Conservation (phyloP, 2,113 vertebrate species). For the Callocephalon fimbriatum region DNA sequence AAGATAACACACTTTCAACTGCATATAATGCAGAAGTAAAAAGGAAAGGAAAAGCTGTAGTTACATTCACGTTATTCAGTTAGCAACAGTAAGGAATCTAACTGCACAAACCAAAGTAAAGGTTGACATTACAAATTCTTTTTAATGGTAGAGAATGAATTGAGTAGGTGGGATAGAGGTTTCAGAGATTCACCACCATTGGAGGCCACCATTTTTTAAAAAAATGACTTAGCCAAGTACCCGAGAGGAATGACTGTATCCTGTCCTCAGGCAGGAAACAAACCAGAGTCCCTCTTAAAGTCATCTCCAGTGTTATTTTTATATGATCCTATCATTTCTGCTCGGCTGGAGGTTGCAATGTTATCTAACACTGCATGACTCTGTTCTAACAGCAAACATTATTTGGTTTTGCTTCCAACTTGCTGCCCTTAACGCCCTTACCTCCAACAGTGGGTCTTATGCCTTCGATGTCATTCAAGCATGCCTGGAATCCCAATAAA, state of each 20-base stretch:
- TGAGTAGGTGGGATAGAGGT: not conserved
- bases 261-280: not conserved
- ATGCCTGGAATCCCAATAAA: not conserved
- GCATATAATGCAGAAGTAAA: not conserved
- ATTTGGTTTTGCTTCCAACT: not conserved
- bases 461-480: not conserved
- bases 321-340: conserved; percentile 24
- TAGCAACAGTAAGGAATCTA: not conserved
- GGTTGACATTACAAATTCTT: not conserved
- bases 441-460: not conserved
- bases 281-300: not conserved
- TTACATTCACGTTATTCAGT: not conserved
- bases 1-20: not conserved
- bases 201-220: no score
- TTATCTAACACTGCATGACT: not conserved
- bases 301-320: conserved; percentile 32
- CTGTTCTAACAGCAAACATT: not conserved
- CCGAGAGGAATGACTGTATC: not conserved
- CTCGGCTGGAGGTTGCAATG: not conserved
- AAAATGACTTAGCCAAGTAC: not conserved
- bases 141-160: not conserved
- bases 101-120: not conserved
- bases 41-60: not conserved
- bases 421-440: not conserved
- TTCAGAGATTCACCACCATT: not conserved